These are phyloP conservation scores for Drosophila quadrilineata DNA, from an alignment of 1,140 invertebrate species.

Conservation along the genomic window DNA sequence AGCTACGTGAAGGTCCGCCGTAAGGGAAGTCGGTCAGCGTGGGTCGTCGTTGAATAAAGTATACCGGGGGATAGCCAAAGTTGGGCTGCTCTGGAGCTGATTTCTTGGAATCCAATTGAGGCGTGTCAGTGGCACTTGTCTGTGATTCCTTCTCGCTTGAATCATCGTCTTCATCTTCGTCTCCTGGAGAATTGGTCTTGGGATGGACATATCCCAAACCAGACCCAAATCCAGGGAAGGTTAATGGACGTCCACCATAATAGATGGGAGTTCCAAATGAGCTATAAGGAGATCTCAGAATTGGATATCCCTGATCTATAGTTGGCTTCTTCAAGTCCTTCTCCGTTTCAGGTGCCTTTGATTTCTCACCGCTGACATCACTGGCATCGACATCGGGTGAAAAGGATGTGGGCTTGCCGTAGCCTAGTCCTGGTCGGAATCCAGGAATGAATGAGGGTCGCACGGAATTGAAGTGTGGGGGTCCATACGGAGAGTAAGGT, in stretches of 20 bases:
- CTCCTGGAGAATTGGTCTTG: neutral
- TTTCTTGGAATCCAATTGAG: neutral
- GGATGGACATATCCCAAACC: neutral
- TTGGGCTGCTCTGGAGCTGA: neutral
- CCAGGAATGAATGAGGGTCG: too few relatives aligned
- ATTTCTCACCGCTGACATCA: too few relatives aligned
- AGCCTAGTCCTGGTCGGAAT: too few relatives aligned
- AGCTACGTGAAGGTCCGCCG: conserved; percentile 21
- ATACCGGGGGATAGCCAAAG: conserved; percentile 44
- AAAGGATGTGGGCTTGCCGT: too few relatives aligned
- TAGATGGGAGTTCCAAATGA: too few relatives aligned
- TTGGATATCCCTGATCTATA: neutral
- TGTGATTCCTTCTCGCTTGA: conserved; percentile 2
- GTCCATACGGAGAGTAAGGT: too few relatives aligned
- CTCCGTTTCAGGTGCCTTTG: too few relatives aligned
- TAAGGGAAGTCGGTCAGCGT: conserved; percentile 25
- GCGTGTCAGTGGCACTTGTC: neutral
- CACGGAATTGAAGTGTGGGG: too few relatives aligned
- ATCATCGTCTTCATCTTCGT: neutral
- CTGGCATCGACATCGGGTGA: too few relatives aligned
- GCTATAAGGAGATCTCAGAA: neutral
- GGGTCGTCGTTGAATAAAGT: conserved; percentile 30
- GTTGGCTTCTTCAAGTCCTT: too few relatives aligned
- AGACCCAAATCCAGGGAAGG: too few relatives aligned
- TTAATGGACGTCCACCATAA: too few relatives aligned